Percentiles rank a stretch among this genome's conserved stretches.
phyloP scores from a whole-genome alignment of 2,113 vertebrate species.

The Maylandia zebra region DNA sequence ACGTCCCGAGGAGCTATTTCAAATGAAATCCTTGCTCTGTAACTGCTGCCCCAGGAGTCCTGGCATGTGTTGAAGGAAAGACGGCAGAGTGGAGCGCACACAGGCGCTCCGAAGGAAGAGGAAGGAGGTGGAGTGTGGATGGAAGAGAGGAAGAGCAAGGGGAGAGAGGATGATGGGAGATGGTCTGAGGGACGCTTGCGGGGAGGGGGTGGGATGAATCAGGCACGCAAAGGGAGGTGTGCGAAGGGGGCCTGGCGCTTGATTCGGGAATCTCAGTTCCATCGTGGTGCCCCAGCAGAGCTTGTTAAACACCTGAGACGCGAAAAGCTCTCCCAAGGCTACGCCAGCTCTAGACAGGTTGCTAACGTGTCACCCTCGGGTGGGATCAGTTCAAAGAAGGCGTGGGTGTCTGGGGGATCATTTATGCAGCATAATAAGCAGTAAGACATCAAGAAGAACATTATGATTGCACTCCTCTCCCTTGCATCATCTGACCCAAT shows the following conservation, averaged over 20 bases:
- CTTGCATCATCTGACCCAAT: slow-evolving; percentile 63
- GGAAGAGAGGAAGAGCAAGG: not conserved
- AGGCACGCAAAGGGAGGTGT: not conserved
- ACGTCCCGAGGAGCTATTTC: slow-evolving; percentile 57
- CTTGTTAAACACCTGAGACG: slow-evolving; percentile 61
- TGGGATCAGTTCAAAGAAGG: slow-evolving; percentile 41
- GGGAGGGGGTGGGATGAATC: not conserved
- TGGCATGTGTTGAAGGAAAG: slow-evolving; percentile 58
- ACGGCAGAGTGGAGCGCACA: slow-evolving; percentile 22
- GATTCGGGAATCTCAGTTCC: slow-evolving; percentile 54
- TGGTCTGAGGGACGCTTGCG: not conserved
- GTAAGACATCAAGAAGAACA: slow-evolving; percentile 52
- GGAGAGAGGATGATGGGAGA: slow-evolving; percentile 4
- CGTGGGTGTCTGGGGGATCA: slow-evolving; percentile 30
- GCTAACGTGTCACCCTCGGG: slow-evolving; percentile 31
- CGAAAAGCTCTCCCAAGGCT: slow-evolving; percentile 17
- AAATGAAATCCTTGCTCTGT: slow-evolving; percentile 48
- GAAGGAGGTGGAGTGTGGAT: not conserved
- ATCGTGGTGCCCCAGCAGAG: slow-evolving; percentile 58
- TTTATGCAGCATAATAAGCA: slow-evolving; percentile 42
- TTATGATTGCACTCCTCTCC: slow-evolving; percentile 40
- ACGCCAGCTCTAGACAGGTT: slow-evolving; percentile 24
- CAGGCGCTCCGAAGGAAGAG: slow-evolving; percentile 51
- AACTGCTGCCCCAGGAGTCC: slow-evolving; percentile 54
- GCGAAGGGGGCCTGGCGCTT: slow-evolving; percentile 14